Percentiles rank a stretch among this genome's conserved stretches.
Evolutionary conservation across 2,797 vertebrate genomes (phyloP).

Genomic region (Arremon brunneinucha): DNA sequence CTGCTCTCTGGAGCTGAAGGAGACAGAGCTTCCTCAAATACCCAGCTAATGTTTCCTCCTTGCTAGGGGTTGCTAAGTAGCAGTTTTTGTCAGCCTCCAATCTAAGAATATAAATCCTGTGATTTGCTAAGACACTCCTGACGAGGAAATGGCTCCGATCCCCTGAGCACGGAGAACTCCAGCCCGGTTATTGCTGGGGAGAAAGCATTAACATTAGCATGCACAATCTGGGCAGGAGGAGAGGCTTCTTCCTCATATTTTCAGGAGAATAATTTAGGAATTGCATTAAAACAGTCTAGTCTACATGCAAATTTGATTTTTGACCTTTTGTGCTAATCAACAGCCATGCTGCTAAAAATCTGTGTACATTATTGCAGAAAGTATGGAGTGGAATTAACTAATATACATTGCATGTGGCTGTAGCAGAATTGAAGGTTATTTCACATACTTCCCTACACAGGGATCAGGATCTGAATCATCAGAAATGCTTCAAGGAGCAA

Average conservation of each 20-base stretch:
- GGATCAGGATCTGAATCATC: background rate
- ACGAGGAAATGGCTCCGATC: conserved; percentile 43
- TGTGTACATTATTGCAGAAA: conserved; percentile 54
- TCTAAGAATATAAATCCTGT: conserved; percentile 63
- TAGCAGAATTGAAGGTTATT: conserved; percentile 41
- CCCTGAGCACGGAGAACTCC: background rate
- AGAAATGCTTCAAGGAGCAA: conserved; percentile 3
- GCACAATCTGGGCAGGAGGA: conserved; percentile 45
- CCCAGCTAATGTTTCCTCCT: conserved; percentile 44
- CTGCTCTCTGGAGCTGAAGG: background rate
- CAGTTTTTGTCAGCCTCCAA: conserved; percentile 59
- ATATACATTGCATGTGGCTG: conserved; percentile 18
- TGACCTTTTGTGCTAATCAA: conserved; percentile 69
- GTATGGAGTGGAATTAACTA: conserved; percentile 45
- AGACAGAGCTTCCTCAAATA: conserved; percentile 9
- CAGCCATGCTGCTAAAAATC: conserved; percentile 51
- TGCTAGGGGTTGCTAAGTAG: conserved; percentile 62
- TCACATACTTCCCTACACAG: background rate
- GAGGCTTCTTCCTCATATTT: conserved; percentile 51
- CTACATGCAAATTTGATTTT: conserved; percentile 69
- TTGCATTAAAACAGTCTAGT: conserved; percentile 66
- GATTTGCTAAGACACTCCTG: conserved; percentile 52
- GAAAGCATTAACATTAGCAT: conserved; percentile 44
- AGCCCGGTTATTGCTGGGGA: conserved; percentile 29
- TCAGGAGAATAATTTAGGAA: conserved; percentile 56